These are phyloP conservation scores for Scytalopus superciliaris DNA, from an alignment of 2,113 vertebrate genomes.

Conservation along the genomic window DNA sequence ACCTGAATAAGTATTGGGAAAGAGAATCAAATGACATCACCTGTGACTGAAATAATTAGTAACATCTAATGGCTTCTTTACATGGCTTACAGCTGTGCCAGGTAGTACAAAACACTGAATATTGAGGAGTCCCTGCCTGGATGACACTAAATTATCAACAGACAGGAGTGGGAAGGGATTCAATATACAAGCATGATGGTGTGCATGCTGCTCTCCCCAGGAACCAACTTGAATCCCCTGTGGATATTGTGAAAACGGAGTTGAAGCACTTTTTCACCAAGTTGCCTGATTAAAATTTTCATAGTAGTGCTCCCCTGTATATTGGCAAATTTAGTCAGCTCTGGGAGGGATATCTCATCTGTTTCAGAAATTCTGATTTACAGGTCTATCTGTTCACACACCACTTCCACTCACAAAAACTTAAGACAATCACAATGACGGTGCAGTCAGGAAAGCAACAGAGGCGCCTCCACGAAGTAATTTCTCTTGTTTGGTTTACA, in stretches of 20 bases:
- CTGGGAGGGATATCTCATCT: not conserved
- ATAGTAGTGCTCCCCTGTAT: not conserved
- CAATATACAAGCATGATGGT: not conserved
- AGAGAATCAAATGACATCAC: not conserved
- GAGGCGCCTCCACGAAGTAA: not conserved
- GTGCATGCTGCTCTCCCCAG: not conserved
- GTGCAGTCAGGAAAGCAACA: not conserved
- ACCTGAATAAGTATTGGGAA: not conserved
- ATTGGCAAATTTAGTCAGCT: not conserved
- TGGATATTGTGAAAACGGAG: not conserved
- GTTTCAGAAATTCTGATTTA: not conserved
- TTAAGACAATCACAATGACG: not conserved
- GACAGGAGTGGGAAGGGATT: not conserved
- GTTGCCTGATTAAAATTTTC: not conserved
- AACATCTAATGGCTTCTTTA: not conserved
- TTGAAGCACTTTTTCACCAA: slow-evolving; percentile 27
- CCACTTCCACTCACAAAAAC: not conserved
- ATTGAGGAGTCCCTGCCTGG: not conserved
- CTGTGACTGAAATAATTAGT: not conserved
- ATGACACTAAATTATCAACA: not conserved
- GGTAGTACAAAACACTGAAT: not conserved
- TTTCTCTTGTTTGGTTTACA: not conserved
- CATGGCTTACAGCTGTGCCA: not conserved
- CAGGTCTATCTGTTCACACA: not conserved
- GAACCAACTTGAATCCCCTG: not conserved